Evolutionary conservation across 2,888 invertebrate species (phyloP).

Genomic region (Euclidia mi): DNA sequence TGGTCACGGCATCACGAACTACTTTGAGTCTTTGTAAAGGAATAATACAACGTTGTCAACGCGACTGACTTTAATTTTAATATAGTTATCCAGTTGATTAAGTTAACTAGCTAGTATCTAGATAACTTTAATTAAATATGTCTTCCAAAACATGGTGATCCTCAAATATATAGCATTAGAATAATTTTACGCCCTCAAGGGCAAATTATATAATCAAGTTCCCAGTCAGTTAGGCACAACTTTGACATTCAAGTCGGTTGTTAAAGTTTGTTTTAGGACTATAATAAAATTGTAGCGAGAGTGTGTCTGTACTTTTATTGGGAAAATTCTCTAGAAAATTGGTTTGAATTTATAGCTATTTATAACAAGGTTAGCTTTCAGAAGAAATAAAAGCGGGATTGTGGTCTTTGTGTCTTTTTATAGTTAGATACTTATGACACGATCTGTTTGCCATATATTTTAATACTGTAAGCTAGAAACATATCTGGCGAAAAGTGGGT

Average conservation of each 20-base stretch:
- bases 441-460: not conserved
- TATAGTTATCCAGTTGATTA: conserved; percentile 1
- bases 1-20: too few relatives aligned
- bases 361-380: conserved; percentile 2
- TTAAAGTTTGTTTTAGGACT: conserved; percentile 32
- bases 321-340: conserved; percentile 6
- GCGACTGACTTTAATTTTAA: not conserved
- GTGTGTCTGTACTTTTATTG: conserved; percentile 23
- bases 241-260: conserved; percentile 25
- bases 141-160: conserved; percentile 30
- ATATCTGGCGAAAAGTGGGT: too few relatives aligned
- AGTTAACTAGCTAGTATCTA: conserved; percentile 8
- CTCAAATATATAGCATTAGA: conserved; percentile 25
- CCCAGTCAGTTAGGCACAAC: conserved; percentile 25
- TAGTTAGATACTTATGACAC: not conserved
- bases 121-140: conserved; percentile 21
- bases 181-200: conserved; percentile 32
- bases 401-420: not conserved
- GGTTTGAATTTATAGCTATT: conserved; percentile 8
- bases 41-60: too few relatives aligned
- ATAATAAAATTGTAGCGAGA: conserved; percentile 32
- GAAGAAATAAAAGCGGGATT: not conserved
- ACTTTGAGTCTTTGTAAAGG: too few relatives aligned
- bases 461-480: too few relatives aligned
- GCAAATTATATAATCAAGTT: conserved; percentile 48